Conservation (phyloP, 2,113 vertebrate species). For the Larimichthys polyactis region DNA sequence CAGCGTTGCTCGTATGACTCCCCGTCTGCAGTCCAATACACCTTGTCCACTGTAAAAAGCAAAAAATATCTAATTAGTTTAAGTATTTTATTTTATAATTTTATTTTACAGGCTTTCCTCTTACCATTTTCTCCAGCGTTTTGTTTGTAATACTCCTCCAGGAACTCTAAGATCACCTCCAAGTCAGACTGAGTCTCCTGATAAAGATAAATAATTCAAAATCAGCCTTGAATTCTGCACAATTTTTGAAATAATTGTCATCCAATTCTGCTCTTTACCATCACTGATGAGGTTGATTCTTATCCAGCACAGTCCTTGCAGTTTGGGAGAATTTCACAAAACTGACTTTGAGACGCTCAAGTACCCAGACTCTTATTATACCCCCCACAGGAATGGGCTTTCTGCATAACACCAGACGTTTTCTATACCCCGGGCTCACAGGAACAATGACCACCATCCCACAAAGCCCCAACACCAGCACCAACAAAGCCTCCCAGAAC, state of each 20-base stretch:
- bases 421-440: constrained; percentile 49
- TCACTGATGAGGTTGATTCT: constrained; percentile 32
- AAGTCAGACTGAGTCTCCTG: constrained; percentile 80
- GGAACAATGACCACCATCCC: constrained; percentile 79
- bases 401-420: constrained; percentile 55
- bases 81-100: not conserved
- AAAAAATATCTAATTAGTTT: not conserved
- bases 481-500: constrained; percentile 71
- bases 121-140: constrained; percentile 62
- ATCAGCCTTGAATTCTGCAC: not conserved
- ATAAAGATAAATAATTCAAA: constrained; percentile 24
- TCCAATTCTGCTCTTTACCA: constrained; percentile 62
- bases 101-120: not conserved
- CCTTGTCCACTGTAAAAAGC: constrained; percentile 11
- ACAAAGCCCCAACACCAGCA: constrained; percentile 65
- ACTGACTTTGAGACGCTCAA: constrained; percentile 42
- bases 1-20: constrained; percentile 31
- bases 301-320: constrained; percentile 32
- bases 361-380: constrained; percentile 68
- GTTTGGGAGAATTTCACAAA: constrained; percentile 43
- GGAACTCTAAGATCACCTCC: constrained; percentile 86
- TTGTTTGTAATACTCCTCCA: constrained; percentile 84
- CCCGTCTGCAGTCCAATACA: constrained; percentile 20
- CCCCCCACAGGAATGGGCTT: constrained; percentile 47
- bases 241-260: not conserved